Evolutionary conservation across 2,888 invertebrate genomes (phyloP).

Genomic region (Agrochola circellaris): DNA sequence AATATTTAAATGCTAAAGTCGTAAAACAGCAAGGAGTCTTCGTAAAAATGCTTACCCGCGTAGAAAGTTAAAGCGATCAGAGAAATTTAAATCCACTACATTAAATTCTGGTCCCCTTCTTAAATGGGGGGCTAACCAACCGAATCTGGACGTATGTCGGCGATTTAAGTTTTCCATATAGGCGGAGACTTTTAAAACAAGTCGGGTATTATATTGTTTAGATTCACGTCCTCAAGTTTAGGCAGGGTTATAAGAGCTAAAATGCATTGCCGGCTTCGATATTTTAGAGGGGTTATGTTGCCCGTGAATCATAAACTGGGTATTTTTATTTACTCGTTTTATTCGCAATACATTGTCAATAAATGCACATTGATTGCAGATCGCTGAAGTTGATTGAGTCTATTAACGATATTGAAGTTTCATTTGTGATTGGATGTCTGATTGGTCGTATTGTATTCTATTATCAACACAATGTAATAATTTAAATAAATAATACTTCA

Average conservation of each 20-base stretch:
- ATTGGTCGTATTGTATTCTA: constrained; percentile 34
- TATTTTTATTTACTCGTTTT: constrained; percentile 66
- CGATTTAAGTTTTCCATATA: constrained; percentile 55
- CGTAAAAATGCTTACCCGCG: constrained; percentile 41
- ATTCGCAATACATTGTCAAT: constrained; percentile 65
- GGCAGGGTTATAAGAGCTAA: constrained; percentile 39
- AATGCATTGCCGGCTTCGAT: constrained; percentile 36
- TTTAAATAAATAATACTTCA: background rate
- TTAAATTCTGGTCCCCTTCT: constrained; percentile 69
- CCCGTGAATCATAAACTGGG: constrained; percentile 75
- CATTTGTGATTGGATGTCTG: constrained; percentile 55
- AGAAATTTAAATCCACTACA: constrained; percentile 76
- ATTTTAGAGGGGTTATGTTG: constrained; percentile 59
- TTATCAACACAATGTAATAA: constrained; percentile 8
- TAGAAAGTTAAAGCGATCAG: constrained; percentile 61
- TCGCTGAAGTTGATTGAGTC: constrained; percentile 64
- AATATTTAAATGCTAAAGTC: constrained; percentile 36
- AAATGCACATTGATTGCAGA: constrained; percentile 71
- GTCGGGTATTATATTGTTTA: constrained; percentile 66
- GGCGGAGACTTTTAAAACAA: constrained; percentile 62
- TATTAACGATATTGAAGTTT: constrained; percentile 47
- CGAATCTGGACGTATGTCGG: constrained; percentile 70
- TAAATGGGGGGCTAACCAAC: constrained; percentile 74
- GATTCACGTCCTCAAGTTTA: constrained; percentile 65
- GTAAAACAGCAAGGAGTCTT: constrained; percentile 47